Percentiles rank a stretch among this genome's conserved stretches.
These are phyloP conservation scores for Dendrocincla fuliginosa DNA, from an alignment of 2,797 vertebrate genomes.

Conservation along the genomic window DNA sequence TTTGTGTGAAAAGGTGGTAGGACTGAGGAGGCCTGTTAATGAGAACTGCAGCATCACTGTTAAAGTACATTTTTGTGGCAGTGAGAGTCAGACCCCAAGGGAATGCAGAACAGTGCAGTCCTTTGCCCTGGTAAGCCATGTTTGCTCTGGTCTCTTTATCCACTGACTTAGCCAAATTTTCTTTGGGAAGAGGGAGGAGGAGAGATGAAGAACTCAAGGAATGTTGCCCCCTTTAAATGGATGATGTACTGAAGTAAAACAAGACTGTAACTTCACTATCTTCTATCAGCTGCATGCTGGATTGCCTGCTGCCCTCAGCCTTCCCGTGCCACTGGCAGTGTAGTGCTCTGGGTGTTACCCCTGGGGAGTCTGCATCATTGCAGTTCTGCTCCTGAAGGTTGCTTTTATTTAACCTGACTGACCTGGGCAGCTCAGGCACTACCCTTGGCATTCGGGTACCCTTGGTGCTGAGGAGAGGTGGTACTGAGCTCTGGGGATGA, in stretches of 20 bases:
- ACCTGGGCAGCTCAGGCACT: background rate
- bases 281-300: background rate
- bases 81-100: background rate
- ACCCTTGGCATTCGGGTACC: rapidly evolving
- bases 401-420: background rate
- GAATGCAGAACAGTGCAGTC: background rate
- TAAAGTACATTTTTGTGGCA: background rate
- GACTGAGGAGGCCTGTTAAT: background rate
- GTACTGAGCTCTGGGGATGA: background rate
- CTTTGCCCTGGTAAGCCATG: background rate
- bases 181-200: background rate
- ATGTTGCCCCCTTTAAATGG: background rate
- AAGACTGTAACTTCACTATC: background rate
- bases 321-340: background rate
- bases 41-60: background rate
- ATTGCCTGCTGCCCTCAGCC: background rate
- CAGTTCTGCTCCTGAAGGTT: background rate
- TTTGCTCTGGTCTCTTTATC: background rate
- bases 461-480: background rate
- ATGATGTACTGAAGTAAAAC: background rate
- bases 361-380: background rate
- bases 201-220: background rate
- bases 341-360: background rate
- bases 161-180: background rate
- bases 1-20: background rate